Evolutionary conservation across 2,113 vertebrate species (phyloP).

Genomic region (Cepphus grylle): DNA sequence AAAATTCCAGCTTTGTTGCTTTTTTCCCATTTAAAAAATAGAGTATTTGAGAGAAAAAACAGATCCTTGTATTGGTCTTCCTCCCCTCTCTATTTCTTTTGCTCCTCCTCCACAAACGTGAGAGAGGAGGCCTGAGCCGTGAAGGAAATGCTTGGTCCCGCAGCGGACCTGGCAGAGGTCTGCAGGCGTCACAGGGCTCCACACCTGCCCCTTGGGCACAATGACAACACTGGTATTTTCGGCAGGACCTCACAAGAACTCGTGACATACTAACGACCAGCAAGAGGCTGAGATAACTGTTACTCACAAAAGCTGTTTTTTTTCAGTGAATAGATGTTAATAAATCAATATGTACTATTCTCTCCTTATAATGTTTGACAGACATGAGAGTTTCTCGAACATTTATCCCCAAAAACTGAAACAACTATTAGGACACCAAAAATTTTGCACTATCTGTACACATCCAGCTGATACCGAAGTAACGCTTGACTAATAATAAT

Average conservation of each 20-base stretch:
- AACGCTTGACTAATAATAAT: neutral
- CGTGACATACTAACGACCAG: neutral
- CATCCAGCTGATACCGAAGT: neutral
- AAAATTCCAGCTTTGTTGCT: neutral
- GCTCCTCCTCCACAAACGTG: neutral
- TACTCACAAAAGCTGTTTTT: neutral
- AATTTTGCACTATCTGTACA: neutral
- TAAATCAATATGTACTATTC: neutral
- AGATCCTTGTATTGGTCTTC: neutral
- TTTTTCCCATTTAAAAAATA: neutral
- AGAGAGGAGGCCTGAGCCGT: neutral
- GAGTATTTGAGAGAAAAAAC: neutral
- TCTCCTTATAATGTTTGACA: neutral
- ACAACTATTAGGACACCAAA: neutral
- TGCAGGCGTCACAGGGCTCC: neutral
- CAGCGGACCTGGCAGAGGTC: neutral
- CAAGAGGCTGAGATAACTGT: neutral
- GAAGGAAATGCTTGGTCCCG: neutral
- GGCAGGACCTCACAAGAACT: neutral
- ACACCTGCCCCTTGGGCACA: neutral
- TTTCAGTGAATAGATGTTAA: neutral
- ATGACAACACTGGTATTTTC: neutral
- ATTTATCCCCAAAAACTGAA: neutral
- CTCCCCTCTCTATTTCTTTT: neutral
- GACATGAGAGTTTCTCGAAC: neutral